phyloP scores from a whole-genome alignment of 2,888 invertebrate genomes.

The Gastracanthus pulcherrimus region DNA sequence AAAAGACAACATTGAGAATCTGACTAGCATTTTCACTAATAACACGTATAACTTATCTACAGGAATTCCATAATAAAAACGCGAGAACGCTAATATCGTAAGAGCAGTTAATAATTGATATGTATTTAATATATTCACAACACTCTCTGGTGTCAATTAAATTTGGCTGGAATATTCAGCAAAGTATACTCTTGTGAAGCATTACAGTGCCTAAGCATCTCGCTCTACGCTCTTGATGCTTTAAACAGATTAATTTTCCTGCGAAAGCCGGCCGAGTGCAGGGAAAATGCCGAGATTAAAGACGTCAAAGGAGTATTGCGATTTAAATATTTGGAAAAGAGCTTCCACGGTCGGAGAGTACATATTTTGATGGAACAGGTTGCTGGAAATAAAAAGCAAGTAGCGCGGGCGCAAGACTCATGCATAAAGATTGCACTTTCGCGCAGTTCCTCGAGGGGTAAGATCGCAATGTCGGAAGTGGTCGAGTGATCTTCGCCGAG shows the following conservation, averaged over 20 bases:
- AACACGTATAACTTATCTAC: too few species aligned
- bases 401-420: conserved; percentile 58
- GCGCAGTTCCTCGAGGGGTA: conserved; percentile 34
- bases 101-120: too few species aligned
- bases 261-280: neutral
- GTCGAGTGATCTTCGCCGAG: conserved; percentile 40
- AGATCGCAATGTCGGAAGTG: conserved; percentile 53
- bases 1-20: too few species aligned
- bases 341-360: conserved; percentile 29
- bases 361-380: conserved; percentile 63
- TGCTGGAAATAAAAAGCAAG: conserved; percentile 64
- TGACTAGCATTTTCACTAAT: too few species aligned
- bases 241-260: conserved; percentile 32
- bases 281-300: neutral
- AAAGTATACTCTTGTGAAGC: too few species aligned
- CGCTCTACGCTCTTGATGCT: neutral
- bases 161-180: too few species aligned
- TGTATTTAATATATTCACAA: too few species aligned
- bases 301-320: conserved; percentile 26
- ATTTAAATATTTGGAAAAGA: conserved; percentile 44
- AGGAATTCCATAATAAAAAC: too few species aligned
- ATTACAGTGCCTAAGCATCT: too few species aligned
- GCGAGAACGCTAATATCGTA: too few species aligned
- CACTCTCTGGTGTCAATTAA: too few species aligned
- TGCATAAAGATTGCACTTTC: conserved; percentile 64